These are phyloP conservation scores for Glossosoma conforme DNA, from an alignment of 1,140 invertebrate genomes.

Conservation along the genomic window DNA sequence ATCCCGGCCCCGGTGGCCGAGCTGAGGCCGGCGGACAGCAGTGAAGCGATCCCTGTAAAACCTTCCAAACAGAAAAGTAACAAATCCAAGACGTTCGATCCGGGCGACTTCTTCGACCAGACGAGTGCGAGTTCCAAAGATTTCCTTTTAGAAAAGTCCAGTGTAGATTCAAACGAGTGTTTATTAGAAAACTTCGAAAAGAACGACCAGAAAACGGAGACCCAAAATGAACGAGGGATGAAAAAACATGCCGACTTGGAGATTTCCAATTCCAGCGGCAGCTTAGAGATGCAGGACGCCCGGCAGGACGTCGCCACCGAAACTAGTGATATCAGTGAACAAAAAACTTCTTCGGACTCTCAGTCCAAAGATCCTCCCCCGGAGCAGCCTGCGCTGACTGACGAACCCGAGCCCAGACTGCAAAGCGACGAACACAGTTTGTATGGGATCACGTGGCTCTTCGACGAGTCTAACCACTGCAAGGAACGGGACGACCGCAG, in stretches of 20 bases:
- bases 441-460: slow-evolving; percentile 47
- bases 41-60: slow-evolving; percentile 21
- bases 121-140: slow-evolving; percentile 61
- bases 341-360: slow-evolving; percentile 24
- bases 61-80: slow-evolving; percentile 19
- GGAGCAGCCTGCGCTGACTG: slow-evolving; percentile 11
- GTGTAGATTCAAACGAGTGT: slow-evolving; percentile 49
- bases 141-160: slow-evolving; percentile 54
- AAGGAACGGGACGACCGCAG: slow-evolving; percentile 35
- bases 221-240: slow-evolving; percentile 34
- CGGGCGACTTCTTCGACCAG: slow-evolving; percentile 49
- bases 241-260: slow-evolving; percentile 48
- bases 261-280: slow-evolving; percentile 55
- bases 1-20: slow-evolving; percentile 10
- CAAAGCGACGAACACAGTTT: slow-evolving; percentile 43
- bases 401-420: slow-evolving; percentile 23
- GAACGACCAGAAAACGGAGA: slow-evolving; percentile 33
- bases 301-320: slow-evolving; percentile 38
- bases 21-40: slow-evolving; percentile 18
- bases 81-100: slow-evolving; percentile 27
- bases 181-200: slow-evolving; percentile 28
- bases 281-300: slow-evolving; percentile 48
- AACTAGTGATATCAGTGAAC: slow-evolving; percentile 31
- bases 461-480: slow-evolving; percentile 33
- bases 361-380: slow-evolving; percentile 24